Evolutionary conservation across 2,797 vertebrate species (phyloP).

Genomic region (Acipenser oxyrinchus): DNA sequence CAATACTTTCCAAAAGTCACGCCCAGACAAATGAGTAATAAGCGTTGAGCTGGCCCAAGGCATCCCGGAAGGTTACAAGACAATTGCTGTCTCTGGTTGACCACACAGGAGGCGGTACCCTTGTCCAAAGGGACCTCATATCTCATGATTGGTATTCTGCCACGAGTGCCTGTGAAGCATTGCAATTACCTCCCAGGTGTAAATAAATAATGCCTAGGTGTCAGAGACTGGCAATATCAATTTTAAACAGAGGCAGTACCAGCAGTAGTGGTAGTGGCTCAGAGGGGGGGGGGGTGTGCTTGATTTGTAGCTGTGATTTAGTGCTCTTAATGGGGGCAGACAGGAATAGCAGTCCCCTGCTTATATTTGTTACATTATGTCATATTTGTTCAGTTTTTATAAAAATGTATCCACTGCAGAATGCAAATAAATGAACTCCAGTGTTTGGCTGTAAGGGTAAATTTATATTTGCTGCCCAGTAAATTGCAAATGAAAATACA

Average conservation of each 20-base stretch:
- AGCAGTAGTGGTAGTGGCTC: conserved; percentile 6
- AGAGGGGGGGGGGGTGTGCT: background rate
- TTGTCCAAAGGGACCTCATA: background rate
- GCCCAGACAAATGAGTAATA: background rate
- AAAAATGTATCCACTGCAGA: background rate
- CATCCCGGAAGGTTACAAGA: background rate
- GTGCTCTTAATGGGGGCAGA: conserved; percentile 11
- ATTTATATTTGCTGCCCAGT: too few species aligned
- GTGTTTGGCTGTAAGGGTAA: background rate
- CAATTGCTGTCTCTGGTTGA: too few species aligned
- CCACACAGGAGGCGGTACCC: background rate
- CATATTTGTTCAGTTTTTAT: conserved; percentile 9
- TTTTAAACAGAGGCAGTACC: conserved; percentile 22
- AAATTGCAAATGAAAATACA: too few species aligned
- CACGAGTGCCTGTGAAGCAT: conserved; percentile 15
- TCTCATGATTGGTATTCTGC: conserved; percentile 19
- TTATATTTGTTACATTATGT: conserved; percentile 8
- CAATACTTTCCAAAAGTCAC: background rate
- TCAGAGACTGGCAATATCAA: conserved; percentile 21
- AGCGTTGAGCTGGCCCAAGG: background rate
- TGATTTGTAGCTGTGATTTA: conserved; percentile 9
- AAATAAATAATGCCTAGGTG: conserved; percentile 29
- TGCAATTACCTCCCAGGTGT: conserved; percentile 15
- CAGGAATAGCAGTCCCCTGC: background rate
- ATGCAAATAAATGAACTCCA: conserved; percentile 5